Percentiles rank a stretch among this genome's conserved stretches.
phyloP scores from a whole-genome alignment of 2,113 vertebrate genomes.

The Hippocampus guttulatus region DNA sequence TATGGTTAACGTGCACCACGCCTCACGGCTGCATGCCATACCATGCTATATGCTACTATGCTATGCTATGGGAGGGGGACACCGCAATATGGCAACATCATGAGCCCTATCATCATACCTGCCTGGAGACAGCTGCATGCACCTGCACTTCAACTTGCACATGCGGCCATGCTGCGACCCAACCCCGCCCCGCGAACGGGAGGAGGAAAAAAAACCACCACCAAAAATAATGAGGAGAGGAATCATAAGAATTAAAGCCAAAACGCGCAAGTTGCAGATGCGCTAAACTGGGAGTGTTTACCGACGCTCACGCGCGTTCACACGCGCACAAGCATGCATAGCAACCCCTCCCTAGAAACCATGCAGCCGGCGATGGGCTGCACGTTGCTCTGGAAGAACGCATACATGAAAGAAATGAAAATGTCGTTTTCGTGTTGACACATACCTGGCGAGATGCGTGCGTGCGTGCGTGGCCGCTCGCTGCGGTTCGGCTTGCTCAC shows the following conservation, averaged over 20 bases:
- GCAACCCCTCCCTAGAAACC: conserved; percentile 15
- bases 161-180: conserved; percentile 3
- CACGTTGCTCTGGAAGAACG: not conserved
- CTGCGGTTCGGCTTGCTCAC: conserved; percentile 71
- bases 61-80: not conserved
- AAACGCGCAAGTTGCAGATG: not conserved
- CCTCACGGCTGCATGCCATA: not conserved
- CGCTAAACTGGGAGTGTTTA: conserved; percentile 9
- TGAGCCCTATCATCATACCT: conserved; percentile 5
- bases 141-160: conserved; percentile 6
- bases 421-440: not conserved
- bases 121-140: conserved; percentile 12
- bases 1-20: not conserved
- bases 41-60: not conserved
- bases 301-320: not conserved
- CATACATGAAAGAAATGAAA: not conserved
- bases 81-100: conserved; percentile 5
- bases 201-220: too few relatives aligned
- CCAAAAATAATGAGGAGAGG: not conserved
- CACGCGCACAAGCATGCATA: conserved; percentile 2
- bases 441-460: conserved; percentile 7
- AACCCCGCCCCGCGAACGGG: not conserved
- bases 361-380: not conserved
- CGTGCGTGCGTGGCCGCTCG: conserved; percentile 64
- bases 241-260: not conserved